phyloP scores from a whole-genome alignment of 1,140 invertebrate genomes.

The Pollicipes pollicipes region DNA sequence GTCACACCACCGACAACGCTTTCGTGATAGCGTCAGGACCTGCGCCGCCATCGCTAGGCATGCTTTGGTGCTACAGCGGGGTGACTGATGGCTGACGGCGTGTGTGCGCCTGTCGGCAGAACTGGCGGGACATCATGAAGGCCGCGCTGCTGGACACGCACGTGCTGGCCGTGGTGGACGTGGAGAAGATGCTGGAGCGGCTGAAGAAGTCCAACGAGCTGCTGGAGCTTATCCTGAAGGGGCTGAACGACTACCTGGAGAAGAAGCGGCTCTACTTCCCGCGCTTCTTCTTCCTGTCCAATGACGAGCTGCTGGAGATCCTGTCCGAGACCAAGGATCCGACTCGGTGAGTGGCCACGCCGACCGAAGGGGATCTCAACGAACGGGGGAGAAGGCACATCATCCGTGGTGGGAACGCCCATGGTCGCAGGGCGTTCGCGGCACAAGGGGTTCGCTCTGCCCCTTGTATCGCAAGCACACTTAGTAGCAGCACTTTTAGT shows the following conservation, averaged over 20 bases:
- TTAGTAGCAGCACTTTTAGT: too few species aligned
- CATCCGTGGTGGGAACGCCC: not conserved
- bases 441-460: too few species aligned
- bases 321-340: slow-evolving; percentile 93
- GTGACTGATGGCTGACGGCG: slow-evolving; percentile 6
- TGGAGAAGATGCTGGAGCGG: slow-evolving; percentile 82
- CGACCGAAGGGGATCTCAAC: too few species aligned
- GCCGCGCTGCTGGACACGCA: slow-evolving; percentile 52
- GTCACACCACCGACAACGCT: too few species aligned
- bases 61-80: too few species aligned
- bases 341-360: slow-evolving; percentile 26
- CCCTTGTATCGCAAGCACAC: too few species aligned
- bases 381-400: slow-evolving; percentile 32
- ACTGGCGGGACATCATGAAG: slow-evolving; percentile 91
- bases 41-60: too few species aligned
- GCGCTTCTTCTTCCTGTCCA: slow-evolving; percentile 91
- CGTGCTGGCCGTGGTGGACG: slow-evolving; percentile 67
- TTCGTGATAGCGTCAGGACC: too few species aligned
- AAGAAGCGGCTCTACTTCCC: slow-evolving; percentile 89
- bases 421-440: too few species aligned
- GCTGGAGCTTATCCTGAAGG: slow-evolving; percentile 74
- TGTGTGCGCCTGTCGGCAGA: slow-evolving; percentile 26
- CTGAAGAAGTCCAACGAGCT: slow-evolving; percentile 73
- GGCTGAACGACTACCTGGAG: slow-evolving; percentile 84
- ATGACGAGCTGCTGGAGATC: slow-evolving; percentile 89